A percentile compares a stretch with the other conserved stretches of the same genome.
Evolutionary conservation across 1,140 invertebrate species (phyloP).

Genomic region (Augochlora pura): DNA sequence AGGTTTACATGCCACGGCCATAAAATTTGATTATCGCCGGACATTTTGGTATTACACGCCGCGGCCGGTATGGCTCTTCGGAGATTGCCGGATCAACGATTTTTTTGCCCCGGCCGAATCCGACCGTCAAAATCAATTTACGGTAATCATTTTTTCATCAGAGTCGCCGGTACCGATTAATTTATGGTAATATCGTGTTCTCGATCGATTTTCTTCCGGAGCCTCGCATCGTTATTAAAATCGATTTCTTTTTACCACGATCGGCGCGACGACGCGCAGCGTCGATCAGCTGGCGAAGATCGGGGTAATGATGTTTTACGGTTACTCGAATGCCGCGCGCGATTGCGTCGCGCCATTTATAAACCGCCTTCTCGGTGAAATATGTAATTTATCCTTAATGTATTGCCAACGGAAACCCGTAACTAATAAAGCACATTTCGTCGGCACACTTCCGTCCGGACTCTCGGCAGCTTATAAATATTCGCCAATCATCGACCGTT

Average conservation of each 20-base stretch:
- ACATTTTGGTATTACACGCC: slow-evolving; percentile 33
- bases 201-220: slow-evolving; percentile 19
- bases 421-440: too few relatives aligned
- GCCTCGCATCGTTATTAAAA: slow-evolving; percentile 23
- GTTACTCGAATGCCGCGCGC: too few relatives aligned
- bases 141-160: slow-evolving; percentile 31
- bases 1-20: slow-evolving; percentile 26
- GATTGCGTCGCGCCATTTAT: not conserved
- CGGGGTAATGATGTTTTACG: not conserved
- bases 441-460: too few relatives aligned
- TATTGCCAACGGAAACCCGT: not conserved
- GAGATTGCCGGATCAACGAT: not conserved
- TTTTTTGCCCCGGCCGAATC: slow-evolving; percentile 2
- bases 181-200: slow-evolving; percentile 30
- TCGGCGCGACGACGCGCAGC: not conserved
- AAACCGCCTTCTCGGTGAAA: not conserved
- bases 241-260: not conserved
- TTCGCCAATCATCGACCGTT: too few relatives aligned
- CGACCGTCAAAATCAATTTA: slow-evolving; percentile 35
- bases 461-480: too few relatives aligned
- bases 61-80: slow-evolving; percentile 1
- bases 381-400: not conserved
- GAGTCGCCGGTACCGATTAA: slow-evolving; percentile 21
- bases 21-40: slow-evolving; percentile 45
- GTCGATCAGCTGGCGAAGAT: not conserved